These are phyloP conservation scores for Bombus cullumanus DNA, from an alignment of 1,140 invertebrate genomes.

Conservation along the genomic window DNA sequence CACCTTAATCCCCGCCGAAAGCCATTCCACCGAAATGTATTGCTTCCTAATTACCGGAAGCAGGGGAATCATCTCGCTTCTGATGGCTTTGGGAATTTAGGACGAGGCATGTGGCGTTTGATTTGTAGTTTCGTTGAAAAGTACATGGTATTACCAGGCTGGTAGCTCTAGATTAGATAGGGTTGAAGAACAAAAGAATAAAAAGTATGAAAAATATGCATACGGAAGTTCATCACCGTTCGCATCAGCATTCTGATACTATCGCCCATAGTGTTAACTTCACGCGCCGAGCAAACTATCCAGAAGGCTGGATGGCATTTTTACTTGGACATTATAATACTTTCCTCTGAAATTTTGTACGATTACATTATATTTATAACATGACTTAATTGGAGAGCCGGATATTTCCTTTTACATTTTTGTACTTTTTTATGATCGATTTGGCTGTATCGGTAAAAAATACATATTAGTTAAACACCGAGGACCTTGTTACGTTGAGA, in stretches of 20 bases:
- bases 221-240: neutral
- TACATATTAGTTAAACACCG: neutral
- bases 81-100: neutral
- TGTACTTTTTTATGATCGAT: neutral
- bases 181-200: no score
- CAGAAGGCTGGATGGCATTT: neutral
- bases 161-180: no score
- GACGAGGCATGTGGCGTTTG: neutral
- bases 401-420: neutral
- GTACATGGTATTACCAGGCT: no score
- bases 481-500: neutral
- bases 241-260: neutral
- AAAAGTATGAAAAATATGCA: no score
- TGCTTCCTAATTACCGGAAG: neutral
- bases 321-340: neutral
- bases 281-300: neutral
- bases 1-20: neutral
- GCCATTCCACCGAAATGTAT: neutral
- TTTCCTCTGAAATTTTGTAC: neutral
- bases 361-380: neutral
- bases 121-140: no score
- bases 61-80: neutral
- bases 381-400: neutral
- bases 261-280: neutral
- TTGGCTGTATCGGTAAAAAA: neutral